Percentiles rank a stretch among this genome's conserved stretches.
These are phyloP conservation scores for Apodemia zela DNA, from an alignment of 2,888 invertebrate genomes.

Conservation along the genomic window DNA sequence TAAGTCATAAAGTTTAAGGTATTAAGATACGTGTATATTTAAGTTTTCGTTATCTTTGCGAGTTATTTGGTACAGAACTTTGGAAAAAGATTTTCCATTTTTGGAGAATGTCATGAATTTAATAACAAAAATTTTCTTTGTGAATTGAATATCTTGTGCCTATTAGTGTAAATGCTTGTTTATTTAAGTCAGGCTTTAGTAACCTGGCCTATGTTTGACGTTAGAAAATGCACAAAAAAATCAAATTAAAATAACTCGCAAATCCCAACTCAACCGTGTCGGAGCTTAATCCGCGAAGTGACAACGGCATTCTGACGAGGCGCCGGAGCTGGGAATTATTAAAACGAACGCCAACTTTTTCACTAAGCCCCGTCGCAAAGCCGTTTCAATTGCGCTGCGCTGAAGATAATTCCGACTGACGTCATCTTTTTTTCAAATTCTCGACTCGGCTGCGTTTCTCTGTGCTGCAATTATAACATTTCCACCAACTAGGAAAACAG, in stretches of 20 bases:
- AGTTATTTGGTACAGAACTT: too few relatives aligned
- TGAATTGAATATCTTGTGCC: too few relatives aligned
- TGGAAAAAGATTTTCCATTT: too few relatives aligned
- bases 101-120: too few relatives aligned
- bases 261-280: constrained; percentile 79
- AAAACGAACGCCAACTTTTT: constrained; percentile 81
- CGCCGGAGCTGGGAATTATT: constrained; percentile 80
- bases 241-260: constrained; percentile 79
- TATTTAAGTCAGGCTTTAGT: not conserved
- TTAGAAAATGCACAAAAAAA: constrained; percentile 60
- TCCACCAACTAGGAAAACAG: constrained; percentile 78
- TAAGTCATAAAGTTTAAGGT: too few relatives aligned
- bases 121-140: too few relatives aligned
- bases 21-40: constrained; percentile 4
- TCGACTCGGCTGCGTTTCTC: constrained; percentile 72
- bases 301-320: constrained; percentile 81
- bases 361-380: constrained; percentile 79
- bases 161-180: not conserved
- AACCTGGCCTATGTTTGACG: constrained; percentile 7
- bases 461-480: constrained; percentile 80
- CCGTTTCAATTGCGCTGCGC: constrained; percentile 81
- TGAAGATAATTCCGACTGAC: constrained; percentile 80
- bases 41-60: too few relatives aligned
- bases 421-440: constrained; percentile 79
- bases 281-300: constrained; percentile 79